Evolutionary conservation across 2,797 vertebrate genomes (phyloP), one percentile per base, ranked within the genome.

Genomic region (Amblyraja radiata): DNA sequence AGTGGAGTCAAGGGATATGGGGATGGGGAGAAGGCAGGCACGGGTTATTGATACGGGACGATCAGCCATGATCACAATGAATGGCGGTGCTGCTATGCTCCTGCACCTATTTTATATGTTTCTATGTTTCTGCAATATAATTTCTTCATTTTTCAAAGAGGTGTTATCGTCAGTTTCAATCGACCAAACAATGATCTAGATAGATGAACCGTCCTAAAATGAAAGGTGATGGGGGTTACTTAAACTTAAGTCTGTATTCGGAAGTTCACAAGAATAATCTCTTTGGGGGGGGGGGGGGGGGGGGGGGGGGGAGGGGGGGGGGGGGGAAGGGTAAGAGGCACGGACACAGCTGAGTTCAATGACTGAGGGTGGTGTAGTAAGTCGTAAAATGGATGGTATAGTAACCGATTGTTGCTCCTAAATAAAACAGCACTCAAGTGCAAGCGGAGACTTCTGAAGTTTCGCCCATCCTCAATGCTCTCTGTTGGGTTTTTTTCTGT

Each of bases 381-480:
- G 9, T 88, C 58, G 86, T 71, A 90, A 90, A 39, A 92, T 76
- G 39, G 10, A 46, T 39, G 25, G 68, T 32, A 32, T 32, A 32
- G 32, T 32, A 84, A 92, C 46, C 39, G 5, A 74, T 74, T 76
- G 90, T 39, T 54, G 25, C 46, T 76, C 73, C 28, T n/a, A 76
- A 71, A 92, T 21, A 25, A 58, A 92, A 92, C 90, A 88, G 23
- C 63, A 88, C 14, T 28, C 71, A n/a, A n/a, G 71, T 92, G 84
- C 63, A 65, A 68, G 32, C 36, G 61, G 84, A 63, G 61, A 68
- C 84, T 88, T 92, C 90, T 28, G 36, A 92, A 54, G 73, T 76
- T 76, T 74, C 23, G 25, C 71, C 23, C 14, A 54, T n/a, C 23
- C 25, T 76, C 36, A 6, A 23, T 76, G 90, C 54, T 28, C 54